phyloP scores from a whole-genome alignment of 2,888 invertebrate genomes.

The Amphipoea oculea region DNA sequence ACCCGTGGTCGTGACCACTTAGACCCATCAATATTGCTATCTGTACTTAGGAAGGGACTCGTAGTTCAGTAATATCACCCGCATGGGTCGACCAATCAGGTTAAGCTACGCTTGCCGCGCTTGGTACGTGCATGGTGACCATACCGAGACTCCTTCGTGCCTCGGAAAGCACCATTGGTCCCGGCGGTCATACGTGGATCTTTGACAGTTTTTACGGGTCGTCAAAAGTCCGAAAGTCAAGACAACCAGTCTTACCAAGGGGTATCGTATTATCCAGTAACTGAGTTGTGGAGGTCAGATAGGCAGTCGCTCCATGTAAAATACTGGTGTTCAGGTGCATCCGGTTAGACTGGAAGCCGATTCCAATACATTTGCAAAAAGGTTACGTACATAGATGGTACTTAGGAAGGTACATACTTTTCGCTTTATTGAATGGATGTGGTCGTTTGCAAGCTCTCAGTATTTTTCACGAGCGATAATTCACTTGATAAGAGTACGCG shows the following conservation, averaged over 20 bases:
- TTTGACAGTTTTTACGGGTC: no score
- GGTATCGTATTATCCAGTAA: no score
- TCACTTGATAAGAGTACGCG: conserved; percentile 1
- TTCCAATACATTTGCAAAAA: background rate
- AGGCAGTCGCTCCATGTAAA: background rate
- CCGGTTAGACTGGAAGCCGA: background rate
- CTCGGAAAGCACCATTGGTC: background rate
- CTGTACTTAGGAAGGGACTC: background rate
- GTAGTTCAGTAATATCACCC: background rate
- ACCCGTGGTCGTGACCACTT: conserved; percentile 13
- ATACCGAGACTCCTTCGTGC: background rate
- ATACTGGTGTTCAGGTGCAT: background rate
- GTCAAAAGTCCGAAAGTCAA: no score
- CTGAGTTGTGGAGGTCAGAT: background rate
- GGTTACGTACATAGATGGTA: background rate
- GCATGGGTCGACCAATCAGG: no score
- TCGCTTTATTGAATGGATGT: conserved; percentile 21
- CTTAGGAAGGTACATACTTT: background rate
- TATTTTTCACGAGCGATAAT: background rate
- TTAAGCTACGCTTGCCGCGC: background rate
- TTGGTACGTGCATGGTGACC: background rate
- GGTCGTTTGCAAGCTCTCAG: background rate
- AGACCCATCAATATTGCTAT: conserved; percentile 3
- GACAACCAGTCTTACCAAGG: no score
- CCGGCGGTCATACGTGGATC: no score